phyloP scores from a whole-genome alignment of 2,888 invertebrate species.

The Drosophila koepferae region DNA sequence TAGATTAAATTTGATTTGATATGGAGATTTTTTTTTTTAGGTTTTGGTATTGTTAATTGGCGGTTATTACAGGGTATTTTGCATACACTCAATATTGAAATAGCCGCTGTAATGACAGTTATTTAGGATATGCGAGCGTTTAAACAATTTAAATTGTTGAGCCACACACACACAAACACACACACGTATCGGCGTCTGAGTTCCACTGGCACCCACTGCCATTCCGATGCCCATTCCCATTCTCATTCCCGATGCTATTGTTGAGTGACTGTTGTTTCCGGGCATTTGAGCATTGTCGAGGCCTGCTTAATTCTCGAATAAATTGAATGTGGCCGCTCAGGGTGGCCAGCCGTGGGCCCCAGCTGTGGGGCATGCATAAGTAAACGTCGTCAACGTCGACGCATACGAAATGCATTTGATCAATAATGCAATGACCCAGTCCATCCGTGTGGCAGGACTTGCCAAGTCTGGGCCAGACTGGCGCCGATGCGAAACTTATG shows the following conservation, averaged over 20 bases:
- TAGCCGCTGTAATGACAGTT: constrained; percentile 39
- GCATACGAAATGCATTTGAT: constrained; percentile 73
- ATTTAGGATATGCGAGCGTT: constrained; percentile 37
- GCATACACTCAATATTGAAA: neutral
- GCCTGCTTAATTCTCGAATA: constrained; percentile 67
- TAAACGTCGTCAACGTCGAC: constrained; percentile 33
- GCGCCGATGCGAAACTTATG: constrained; percentile 63
- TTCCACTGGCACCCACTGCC: constrained; percentile 2
- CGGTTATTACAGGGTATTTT: constrained; percentile 5
- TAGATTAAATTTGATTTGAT: neutral
- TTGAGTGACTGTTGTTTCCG: constrained; percentile 65
- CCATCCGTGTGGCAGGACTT: neutral
- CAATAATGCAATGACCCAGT: constrained; percentile 80
- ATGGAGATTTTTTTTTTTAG: too few species aligned
- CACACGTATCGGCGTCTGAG: neutral
- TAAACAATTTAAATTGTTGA: constrained; percentile 11
- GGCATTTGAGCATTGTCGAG: constrained; percentile 43
- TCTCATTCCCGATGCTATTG: constrained; percentile 35
- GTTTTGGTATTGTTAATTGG: neutral
- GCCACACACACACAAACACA: neutral
- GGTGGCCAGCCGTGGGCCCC: constrained; percentile 13
- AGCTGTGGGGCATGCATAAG: constrained; percentile 55
- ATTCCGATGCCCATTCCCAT: constrained; percentile 8
- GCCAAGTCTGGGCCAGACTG: constrained; percentile 39
- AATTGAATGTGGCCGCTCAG: constrained; percentile 49